Percentiles rank a stretch among this genome's conserved stretches.
Conservation (phyloP, 2,888 invertebrate genomes). For the Archaeoteleia sp. region DNA sequence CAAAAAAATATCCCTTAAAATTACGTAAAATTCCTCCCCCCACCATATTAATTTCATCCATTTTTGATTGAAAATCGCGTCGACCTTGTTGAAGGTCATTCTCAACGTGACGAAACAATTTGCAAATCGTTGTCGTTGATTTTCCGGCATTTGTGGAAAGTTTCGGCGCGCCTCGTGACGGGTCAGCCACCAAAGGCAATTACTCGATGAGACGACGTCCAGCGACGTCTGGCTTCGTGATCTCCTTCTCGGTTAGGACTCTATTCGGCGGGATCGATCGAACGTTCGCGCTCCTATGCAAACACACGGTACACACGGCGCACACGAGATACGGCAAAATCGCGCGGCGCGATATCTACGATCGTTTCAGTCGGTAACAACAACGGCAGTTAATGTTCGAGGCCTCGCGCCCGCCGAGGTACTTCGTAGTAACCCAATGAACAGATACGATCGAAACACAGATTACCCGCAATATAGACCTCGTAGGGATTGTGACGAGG, state of each 20-base stretch:
- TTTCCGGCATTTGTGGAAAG: too few relatives aligned
- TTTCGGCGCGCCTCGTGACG: too few relatives aligned
- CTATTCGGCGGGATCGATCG: slow-evolving; percentile 68
- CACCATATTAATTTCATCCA: too few relatives aligned
- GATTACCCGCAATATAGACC: slow-evolving; percentile 73
- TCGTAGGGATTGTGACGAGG: slow-evolving; percentile 57
- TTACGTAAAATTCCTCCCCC: too few relatives aligned
- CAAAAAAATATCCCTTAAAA: too few relatives aligned
- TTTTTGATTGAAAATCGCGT: too few relatives aligned
- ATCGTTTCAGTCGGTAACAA: slow-evolving; percentile 72
- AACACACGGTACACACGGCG: slow-evolving; percentile 64
- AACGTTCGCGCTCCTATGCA: slow-evolving; percentile 61
- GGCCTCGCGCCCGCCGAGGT: slow-evolving; percentile 67
- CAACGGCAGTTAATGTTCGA: slow-evolving; percentile 73
- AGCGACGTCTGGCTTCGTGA: slow-evolving; percentile 41
- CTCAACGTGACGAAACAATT: neutral
- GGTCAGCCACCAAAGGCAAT: slow-evolving; percentile 39
- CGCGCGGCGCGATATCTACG: slow-evolving; percentile 66
- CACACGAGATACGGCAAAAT: slow-evolving; percentile 70
- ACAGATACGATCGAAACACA: slow-evolving; percentile 73
- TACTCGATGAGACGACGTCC: slow-evolving; percentile 40
- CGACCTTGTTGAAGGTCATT: too few relatives aligned
- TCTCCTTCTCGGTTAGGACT: slow-evolving; percentile 53
- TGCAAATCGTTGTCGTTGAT: too few relatives aligned
- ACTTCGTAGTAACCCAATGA: slow-evolving; percentile 71